phyloP scores from a whole-genome alignment of 2,797 vertebrate genomes.

The Ataeniobius toweri region DNA sequence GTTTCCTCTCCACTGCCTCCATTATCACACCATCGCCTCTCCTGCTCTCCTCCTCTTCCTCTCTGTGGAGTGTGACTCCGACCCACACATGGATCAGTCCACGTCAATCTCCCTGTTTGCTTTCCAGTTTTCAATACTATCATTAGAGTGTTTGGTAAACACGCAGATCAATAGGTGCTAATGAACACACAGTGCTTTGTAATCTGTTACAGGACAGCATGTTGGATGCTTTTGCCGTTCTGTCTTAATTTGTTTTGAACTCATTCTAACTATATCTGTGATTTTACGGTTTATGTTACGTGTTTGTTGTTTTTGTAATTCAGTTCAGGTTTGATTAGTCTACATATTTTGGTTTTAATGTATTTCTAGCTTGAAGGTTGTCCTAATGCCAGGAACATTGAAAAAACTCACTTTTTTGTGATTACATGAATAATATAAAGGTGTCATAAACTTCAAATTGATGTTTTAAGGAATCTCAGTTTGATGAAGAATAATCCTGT shows the following conservation, averaged over 20 bases:
- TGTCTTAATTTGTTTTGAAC: background rate
- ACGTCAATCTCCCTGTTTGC: constrained; percentile 61
- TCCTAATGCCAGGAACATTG: background rate
- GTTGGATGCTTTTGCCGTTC: background rate
- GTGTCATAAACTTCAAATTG: background rate
- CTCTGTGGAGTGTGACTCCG: constrained; percentile 59
- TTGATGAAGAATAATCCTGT: background rate
- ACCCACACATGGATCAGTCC: constrained; percentile 55
- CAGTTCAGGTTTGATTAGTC: background rate
- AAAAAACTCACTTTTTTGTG: background rate
- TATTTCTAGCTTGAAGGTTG: background rate
- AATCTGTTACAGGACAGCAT: constrained; percentile 7
- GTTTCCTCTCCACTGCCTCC: constrained; percentile 63
- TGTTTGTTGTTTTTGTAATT: background rate
- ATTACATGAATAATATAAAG: background rate
- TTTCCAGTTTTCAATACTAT: constrained; percentile 46
- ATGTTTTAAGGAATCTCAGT: background rate
- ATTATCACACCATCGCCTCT: constrained; percentile 66
- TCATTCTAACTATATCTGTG: background rate
- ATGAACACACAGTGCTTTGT: constrained; percentile 32
- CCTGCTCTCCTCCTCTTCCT: constrained; percentile 40
- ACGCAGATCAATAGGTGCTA: constrained; percentile 53
- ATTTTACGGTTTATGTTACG: background rate
- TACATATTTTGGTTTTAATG: background rate
- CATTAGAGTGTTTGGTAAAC: constrained; percentile 71